phyloP scores from a whole-genome alignment of 2,113 vertebrate genomes.

The Pituophis catenifer region DNA sequence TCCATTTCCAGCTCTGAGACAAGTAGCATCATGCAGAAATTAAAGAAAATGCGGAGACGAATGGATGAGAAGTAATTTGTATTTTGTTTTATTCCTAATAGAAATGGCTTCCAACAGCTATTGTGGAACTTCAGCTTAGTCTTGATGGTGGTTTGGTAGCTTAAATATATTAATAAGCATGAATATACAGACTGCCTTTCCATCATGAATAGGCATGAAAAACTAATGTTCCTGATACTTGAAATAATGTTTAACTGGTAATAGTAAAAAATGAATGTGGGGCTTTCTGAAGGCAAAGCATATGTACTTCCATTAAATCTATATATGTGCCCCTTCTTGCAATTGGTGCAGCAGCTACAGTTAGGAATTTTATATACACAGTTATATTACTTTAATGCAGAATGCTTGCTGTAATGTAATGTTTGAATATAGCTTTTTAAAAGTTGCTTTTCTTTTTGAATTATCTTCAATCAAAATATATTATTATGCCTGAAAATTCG shows the following conservation, averaged over 20 bases:
- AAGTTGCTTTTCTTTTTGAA: neutral
- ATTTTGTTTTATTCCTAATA: conserved; percentile 24
- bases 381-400: neutral
- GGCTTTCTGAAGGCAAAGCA: neutral
- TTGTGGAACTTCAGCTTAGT: neutral
- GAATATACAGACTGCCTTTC: neutral
- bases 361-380: neutral
- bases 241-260: neutral
- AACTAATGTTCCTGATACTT: neutral
- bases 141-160: neutral
- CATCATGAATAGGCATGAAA: neutral
- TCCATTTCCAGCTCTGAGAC: conserved; percentile 95
- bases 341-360: neutral
- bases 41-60: conserved; percentile 95
- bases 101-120: neutral
- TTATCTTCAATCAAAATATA: neutral
- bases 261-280: neutral
- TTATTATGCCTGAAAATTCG: neutral
- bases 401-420: neutral
- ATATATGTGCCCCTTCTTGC: neutral
- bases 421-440: neutral
- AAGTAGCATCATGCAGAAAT: conserved; percentile 98
- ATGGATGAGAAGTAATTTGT: conserved; percentile 94
- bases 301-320: neutral
- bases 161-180: neutral